Evolutionary conservation across 2,113 vertebrate species (phyloP).

Genomic region (Seriola rivoliana): DNA sequence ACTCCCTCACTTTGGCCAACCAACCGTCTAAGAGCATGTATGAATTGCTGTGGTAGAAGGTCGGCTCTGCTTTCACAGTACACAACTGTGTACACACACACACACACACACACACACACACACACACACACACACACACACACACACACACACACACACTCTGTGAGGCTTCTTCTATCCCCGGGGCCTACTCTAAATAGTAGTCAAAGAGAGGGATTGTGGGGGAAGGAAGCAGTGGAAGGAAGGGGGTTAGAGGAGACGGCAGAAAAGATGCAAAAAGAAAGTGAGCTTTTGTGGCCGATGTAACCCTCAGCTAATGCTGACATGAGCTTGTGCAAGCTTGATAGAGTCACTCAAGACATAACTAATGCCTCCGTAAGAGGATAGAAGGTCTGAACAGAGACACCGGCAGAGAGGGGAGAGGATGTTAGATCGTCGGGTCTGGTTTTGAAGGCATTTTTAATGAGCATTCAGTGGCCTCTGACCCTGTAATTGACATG

Average conservation of each 20-base stretch:
- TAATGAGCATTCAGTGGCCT: constrained; percentile 60
- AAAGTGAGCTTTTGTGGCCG: constrained; percentile 62
- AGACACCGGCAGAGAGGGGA: background rate
- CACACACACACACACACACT: constrained; percentile 41
- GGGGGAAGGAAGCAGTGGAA: constrained; percentile 62
- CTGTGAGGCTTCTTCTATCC: constrained; percentile 72
- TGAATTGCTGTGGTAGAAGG: constrained; percentile 40
- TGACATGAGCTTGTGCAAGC: background rate
- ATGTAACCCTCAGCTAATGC: constrained; percentile 1
- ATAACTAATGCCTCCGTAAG: background rate
- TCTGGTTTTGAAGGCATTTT: constrained; percentile 34
- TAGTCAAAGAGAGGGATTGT: constrained; percentile 79
- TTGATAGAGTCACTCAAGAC: constrained; percentile 3
- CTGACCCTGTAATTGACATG: constrained; percentile 68
- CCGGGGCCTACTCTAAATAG: constrained; percentile 79
- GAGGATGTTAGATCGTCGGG: background rate
- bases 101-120: background rate
- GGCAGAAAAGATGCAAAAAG: constrained; percentile 56
- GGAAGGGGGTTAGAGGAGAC: constrained; percentile 31
- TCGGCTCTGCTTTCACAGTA: constrained; percentile 56
- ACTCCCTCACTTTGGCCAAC: background rate
- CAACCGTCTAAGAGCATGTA: constrained; percentile 32
- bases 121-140: too few species aligned
- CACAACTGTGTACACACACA: constrained; percentile 53
- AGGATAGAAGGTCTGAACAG: constrained; percentile 6